These are phyloP conservation scores for Morphnarchus princeps DNA, from an alignment of 2,113 vertebrate genomes.

Conservation along the genomic window DNA sequence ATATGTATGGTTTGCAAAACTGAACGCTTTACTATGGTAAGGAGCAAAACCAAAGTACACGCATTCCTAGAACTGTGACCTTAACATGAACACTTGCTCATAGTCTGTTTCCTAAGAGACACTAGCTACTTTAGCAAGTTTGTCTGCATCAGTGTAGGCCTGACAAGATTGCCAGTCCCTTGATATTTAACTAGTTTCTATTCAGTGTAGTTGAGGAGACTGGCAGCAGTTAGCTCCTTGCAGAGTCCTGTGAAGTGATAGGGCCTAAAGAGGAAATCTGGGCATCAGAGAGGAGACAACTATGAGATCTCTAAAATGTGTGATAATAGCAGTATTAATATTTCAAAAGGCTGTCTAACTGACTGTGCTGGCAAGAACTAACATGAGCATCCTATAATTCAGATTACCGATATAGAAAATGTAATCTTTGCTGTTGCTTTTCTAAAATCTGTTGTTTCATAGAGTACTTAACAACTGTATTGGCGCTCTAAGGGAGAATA, in stretches of 20 bases:
- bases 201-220: neutral
- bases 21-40: conserved; percentile 96
- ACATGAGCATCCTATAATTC: neutral
- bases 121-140: neutral
- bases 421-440: neutral
- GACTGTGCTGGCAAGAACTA: neutral
- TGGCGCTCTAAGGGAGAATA: neutral
- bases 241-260: neutral
- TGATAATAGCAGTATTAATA: neutral
- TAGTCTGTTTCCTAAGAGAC: neutral
- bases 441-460: neutral
- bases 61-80: neutral
- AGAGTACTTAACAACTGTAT: neutral
- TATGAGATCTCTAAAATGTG: neutral
- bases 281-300: neutral
- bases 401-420: neutral
- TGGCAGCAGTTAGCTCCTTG: neutral
- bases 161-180: neutral
- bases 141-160: neutral
- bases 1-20: conserved; percentile 92
- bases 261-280: neutral
- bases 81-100: neutral
- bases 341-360: neutral
- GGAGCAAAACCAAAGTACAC: neutral
- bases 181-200: neutral